These are phyloP conservation scores for Tragelaphus scriptus DNA, from an alignment of 2,113 vertebrate species.

Conservation along the genomic window DNA sequence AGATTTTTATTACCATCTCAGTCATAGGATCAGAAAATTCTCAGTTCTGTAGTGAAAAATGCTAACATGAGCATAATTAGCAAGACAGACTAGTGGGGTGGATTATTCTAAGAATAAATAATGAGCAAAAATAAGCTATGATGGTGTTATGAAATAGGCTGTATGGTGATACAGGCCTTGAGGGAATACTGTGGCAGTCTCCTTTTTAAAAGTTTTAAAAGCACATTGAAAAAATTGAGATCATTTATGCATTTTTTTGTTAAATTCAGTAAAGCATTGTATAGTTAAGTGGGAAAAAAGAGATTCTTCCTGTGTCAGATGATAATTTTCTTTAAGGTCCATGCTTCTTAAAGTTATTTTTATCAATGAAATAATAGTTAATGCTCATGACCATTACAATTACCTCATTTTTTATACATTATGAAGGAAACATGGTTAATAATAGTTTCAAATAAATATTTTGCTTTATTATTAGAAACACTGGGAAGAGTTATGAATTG, in stretches of 20 bases:
- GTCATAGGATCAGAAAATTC: not conserved
- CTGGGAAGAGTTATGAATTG: not conserved
- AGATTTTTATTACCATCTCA: not conserved
- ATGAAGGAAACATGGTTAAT: not conserved
- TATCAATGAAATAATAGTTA: slow-evolving; percentile 6
- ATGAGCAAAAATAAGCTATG: not conserved
- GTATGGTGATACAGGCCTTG: not conserved
- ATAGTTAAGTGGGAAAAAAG: not conserved
- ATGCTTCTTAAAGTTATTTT: slow-evolving; percentile 6
- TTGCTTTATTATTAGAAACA: not conserved
- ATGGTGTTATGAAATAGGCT: not conserved
- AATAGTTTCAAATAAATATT: not conserved
- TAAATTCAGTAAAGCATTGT: not conserved
- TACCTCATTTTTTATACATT: not conserved
- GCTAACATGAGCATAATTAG: not conserved
- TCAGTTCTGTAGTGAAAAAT: not conserved
- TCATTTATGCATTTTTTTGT: not conserved
- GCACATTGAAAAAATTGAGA: not conserved
- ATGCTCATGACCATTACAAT: not conserved
- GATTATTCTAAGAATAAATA: not conserved
- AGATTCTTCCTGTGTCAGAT: not conserved
- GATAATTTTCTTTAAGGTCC: not conserved
- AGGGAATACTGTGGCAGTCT: not conserved
- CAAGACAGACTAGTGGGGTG: not conserved
- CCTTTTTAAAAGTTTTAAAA: not conserved